Evolutionary conservation across 2,113 vertebrate genomes (phyloP).

Genomic region (Cephalopholis sonnerati): DNA sequence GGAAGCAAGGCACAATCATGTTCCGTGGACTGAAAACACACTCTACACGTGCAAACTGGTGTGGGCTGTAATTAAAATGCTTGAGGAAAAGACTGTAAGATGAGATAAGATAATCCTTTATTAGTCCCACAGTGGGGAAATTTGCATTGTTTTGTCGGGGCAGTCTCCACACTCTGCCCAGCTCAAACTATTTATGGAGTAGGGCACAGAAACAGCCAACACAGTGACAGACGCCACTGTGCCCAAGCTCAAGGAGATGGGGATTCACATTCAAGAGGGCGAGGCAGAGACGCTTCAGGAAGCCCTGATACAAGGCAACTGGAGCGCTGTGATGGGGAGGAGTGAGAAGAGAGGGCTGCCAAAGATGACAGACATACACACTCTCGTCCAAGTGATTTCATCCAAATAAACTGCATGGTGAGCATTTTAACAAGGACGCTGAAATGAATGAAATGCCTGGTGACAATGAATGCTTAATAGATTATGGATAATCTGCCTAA

Average conservation of each 20-base stretch:
- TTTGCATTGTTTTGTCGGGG: no score
- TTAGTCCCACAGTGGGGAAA: no score
- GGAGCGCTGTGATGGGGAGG: background rate
- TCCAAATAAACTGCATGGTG: background rate
- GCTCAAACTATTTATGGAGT: constrained; percentile 17
- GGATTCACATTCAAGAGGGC: constrained; percentile 7
- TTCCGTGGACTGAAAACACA: background rate
- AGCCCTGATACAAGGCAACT: background rate
- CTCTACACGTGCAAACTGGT: background rate
- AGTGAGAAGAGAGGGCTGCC: background rate
- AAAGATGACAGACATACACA: background rate
- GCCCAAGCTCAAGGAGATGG: background rate
- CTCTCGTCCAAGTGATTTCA: background rate
- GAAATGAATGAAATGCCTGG: background rate
- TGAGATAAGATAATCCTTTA: no score
- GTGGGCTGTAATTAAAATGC: constrained; percentile 9
- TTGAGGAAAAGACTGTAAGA: constrained; percentile 8
- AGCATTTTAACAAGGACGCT: background rate
- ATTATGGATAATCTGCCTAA: background rate
- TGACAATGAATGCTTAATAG: background rate
- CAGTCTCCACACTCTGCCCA: background rate
- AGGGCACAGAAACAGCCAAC: background rate
- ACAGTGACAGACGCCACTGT: background rate
- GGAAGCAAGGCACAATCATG: background rate
- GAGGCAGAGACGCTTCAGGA: background rate